Evolutionary conservation across 2,888 invertebrate species (phyloP).

Genomic region (Frankliniella intonsa): DNA sequence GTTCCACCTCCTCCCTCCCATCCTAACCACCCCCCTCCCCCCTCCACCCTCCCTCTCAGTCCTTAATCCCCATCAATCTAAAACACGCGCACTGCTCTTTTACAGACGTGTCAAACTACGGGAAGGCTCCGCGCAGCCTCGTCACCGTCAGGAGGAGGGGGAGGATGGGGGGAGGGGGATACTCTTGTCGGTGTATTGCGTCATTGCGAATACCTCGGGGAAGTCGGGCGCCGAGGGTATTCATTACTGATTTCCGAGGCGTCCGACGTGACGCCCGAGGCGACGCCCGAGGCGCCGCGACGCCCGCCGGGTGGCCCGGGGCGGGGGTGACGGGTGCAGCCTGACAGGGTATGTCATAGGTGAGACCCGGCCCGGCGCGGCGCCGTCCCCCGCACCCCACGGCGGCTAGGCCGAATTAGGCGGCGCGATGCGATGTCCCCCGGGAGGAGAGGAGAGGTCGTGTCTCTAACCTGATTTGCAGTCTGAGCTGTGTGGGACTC

Average conservation of each 20-base stretch:
- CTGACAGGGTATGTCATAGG: too few relatives aligned
- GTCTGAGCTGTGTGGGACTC: slow-evolving; percentile 5
- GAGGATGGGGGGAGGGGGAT: neutral
- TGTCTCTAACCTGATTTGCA: slow-evolving; percentile 7
- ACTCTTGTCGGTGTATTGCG: neutral
- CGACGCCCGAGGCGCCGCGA: neutral
- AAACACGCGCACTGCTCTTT: neutral
- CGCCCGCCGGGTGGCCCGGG: neutral
- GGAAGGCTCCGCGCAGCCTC: too few relatives aligned
- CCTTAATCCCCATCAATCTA: neutral
- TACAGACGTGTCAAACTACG: neutral
- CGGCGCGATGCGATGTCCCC: neutral
- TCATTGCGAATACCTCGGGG: neutral
- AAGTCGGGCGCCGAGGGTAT: neutral
- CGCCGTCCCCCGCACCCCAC: neutral
- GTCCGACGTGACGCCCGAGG: neutral
- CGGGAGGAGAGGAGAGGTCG: neutral
- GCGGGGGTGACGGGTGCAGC: too few relatives aligned
- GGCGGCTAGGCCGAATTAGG: slow-evolving; percentile 7
- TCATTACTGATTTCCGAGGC: neutral
- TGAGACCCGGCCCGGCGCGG: too few relatives aligned
- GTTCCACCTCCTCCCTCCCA: too few relatives aligned
- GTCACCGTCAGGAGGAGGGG: neutral
- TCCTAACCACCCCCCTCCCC: too few relatives aligned
- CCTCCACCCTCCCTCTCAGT: too few relatives aligned